phyloP scores from a whole-genome alignment of 1,140 invertebrate species.

The Lethrus apterus region DNA sequence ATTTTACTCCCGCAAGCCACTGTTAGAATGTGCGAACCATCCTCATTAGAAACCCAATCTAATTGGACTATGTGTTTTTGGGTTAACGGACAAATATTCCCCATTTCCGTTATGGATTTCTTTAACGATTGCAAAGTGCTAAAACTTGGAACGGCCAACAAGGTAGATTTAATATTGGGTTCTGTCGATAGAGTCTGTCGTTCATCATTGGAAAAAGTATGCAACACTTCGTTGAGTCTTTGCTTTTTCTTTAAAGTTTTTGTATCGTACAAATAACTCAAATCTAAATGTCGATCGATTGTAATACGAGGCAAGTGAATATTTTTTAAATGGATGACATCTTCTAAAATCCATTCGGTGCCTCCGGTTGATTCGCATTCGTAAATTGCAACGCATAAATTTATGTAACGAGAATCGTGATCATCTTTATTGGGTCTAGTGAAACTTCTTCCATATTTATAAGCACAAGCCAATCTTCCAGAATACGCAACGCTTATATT shows the following conservation, averaged over 20 bases:
- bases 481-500: slow-evolving; percentile 96
- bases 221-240: slow-evolving; percentile 61
- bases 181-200: slow-evolving; percentile 46
- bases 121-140: slow-evolving; percentile 83
- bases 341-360: slow-evolving; percentile 98
- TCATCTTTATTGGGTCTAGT: slow-evolving; percentile 69
- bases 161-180: slow-evolving; percentile 48
- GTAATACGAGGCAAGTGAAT: slow-evolving; percentile 76
- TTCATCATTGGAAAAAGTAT: slow-evolving; percentile 52
- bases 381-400: slow-evolving; percentile 94
- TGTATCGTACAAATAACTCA: slow-evolving; percentile 76
- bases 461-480: slow-evolving; percentile 92
- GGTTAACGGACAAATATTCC: slow-evolving; percentile 79
- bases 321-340: slow-evolving; percentile 86
- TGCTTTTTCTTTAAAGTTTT: slow-evolving; percentile 74
- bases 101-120: slow-evolving; percentile 84
- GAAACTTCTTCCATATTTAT: slow-evolving; percentile 83
- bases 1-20: slow-evolving; percentile 93
- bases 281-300: slow-evolving; percentile 69
- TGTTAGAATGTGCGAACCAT: slow-evolving; percentile 95
- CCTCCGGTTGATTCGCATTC: slow-evolving; percentile 98
- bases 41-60: slow-evolving; percentile 98
- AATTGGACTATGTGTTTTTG: slow-evolving; percentile 87
- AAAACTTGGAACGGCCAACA: slow-evolving; percentile 85
- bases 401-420: slow-evolving; percentile 80